Conservation (phyloP, 2,113 vertebrate genomes). For the Rutilus rutilus region DNA sequence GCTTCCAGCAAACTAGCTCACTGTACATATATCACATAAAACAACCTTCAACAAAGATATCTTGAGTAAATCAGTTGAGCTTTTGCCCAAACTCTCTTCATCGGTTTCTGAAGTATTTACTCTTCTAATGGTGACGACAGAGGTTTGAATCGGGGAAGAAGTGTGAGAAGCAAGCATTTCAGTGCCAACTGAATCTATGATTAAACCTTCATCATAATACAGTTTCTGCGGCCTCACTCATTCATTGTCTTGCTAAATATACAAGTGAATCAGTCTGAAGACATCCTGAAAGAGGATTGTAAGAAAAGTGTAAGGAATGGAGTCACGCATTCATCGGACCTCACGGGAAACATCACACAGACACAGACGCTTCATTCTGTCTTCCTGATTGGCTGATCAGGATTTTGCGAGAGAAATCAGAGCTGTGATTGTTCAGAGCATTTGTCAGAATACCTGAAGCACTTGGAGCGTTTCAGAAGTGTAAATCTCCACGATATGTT, state of each 20-base stretch:
- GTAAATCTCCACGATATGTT: not conserved
- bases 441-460: not conserved
- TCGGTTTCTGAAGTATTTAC: not conserved
- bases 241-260: not conserved
- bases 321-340: not conserved
- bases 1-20: slow-evolving; percentile 51
- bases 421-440: slow-evolving; percentile 6
- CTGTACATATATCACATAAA: slow-evolving; percentile 30
- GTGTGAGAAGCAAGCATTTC: not conserved
- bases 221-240: not conserved
- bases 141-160: not conserved
- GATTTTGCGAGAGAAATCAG: slow-evolving; percentile 65
- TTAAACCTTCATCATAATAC: slow-evolving; percentile 10
- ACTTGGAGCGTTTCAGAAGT: not conserved
- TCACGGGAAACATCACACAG: not conserved
- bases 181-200: not conserved
- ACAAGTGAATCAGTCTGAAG: not conserved
- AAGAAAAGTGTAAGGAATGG: not conserved
- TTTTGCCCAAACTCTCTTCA: slow-evolving; percentile 9
- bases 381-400: slow-evolving; percentile 78
- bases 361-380: slow-evolving; percentile 50
- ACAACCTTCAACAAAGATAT: slow-evolving; percentile 30
- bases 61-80: not conserved
- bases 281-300: not conserved
- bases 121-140: slow-evolving; percentile 2